Evolutionary conservation across 2,797 vertebrate species (phyloP), one percentile per base, ranked within the genome.

Genomic region (Poecile montanus): DNA sequence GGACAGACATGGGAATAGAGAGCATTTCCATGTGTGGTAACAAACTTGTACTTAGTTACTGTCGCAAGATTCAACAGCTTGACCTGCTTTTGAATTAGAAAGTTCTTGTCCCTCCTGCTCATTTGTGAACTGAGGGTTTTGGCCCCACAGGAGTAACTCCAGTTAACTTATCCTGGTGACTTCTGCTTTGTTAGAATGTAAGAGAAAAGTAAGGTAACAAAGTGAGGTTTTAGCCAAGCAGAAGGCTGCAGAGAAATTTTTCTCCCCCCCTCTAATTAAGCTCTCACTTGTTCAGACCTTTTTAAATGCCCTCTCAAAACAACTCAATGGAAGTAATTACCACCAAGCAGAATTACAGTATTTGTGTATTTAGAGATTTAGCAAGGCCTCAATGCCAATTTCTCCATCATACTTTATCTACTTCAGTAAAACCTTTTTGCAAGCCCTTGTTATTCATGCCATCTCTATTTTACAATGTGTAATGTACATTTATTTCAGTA

Each of bases 401-500:
- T 91, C 47, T 85, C 38, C 34, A 77, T 73, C 61, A 36, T 50
- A 47, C 45, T 91, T 89, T 34, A 79, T 58, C 78, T 65, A 61
- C 36, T 77, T 80, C 19, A 81, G 53, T 81, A 86, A 88, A 81
- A 75, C 26, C 53, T 92, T 91, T 40, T 82, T 82, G 70, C 34
- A 77, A 80, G 30, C 42, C 58, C 82, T 54, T 66, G 29, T 79
- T 78, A 34, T 76, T 91, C 25, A 16, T 72, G 74, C 45, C 58
- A 45, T 76, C 63, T 84, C 77, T 53, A 10, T 38, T 94, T 95
- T 76, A 89, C 60, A 94, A 87, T 73, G 34, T 78, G 38, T 75
- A 70, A 50, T 29, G 29, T 89, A 57, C 47, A 11, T 84, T 93
- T 79, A 80, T 93, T 84, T 65, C 58, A 90, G 48, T 60, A 78